Conservation (phyloP, 1,140 invertebrate species). For the Rhynchophorus ferrugineus region DNA sequence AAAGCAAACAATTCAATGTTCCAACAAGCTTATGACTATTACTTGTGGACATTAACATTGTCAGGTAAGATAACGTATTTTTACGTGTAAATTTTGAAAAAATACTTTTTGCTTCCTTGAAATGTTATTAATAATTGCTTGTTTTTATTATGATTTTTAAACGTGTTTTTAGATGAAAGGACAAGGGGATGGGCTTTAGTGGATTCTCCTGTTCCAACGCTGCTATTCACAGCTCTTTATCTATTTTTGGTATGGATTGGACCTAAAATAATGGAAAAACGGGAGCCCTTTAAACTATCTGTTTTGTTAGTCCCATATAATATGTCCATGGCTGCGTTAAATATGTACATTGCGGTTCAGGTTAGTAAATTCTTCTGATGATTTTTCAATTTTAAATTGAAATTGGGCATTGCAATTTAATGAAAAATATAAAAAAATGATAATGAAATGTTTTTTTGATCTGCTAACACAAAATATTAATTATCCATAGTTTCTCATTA, state of each 20-base stretch:
- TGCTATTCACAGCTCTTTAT: conserved; percentile 68
- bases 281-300: conserved; percentile 70
- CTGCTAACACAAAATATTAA: no score
- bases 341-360: conserved; percentile 76
- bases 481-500: no score
- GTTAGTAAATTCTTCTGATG: conserved; percentile 39
- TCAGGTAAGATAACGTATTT: conserved; percentile 61
- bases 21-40: conserved; percentile 58
- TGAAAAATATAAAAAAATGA: no score
- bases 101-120: conserved; percentile 1
- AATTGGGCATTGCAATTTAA: no score
- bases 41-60: conserved; percentile 61
- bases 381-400: background rate
- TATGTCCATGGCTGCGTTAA: conserved; percentile 72
- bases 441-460: no score
- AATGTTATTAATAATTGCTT: background rate
- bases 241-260: conserved; percentile 72
- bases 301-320: conserved; percentile 80
- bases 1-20: conserved; percentile 54
- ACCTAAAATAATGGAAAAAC: conserved; percentile 74
- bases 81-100: no score
- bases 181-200: conserved; percentile 84
- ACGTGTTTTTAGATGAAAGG: conserved; percentile 65
- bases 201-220: conserved; percentile 70
- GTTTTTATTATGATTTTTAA: no score